These are phyloP conservation scores for Lumbricus terrestris DNA, from an alignment of 2,888 invertebrate genomes.

Conservation along the genomic window DNA sequence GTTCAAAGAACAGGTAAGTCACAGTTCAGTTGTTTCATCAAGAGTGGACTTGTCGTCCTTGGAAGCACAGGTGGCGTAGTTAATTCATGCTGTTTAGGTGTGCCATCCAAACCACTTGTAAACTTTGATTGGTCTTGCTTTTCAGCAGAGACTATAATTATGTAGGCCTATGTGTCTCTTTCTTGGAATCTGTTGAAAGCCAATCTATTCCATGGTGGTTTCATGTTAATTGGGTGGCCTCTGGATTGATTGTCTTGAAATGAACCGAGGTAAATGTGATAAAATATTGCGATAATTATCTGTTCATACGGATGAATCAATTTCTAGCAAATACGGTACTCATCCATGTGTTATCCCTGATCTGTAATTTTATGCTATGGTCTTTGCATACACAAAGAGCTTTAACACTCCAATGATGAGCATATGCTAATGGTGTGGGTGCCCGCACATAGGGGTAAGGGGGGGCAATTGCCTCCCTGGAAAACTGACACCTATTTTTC, in stretches of 20 bases:
- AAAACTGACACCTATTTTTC: too few species aligned
- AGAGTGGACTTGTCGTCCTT: too few species aligned
- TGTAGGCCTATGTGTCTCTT: neutral
- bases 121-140: neutral
- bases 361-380: neutral
- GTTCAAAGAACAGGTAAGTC: constrained; percentile 76
- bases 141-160: neutral
- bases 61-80: neutral
- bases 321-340: too few species aligned
- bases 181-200: neutral
- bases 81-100: neutral
- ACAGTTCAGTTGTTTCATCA: too few species aligned
- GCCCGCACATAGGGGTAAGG: too few species aligned
- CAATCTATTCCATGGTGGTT: neutral
- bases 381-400: neutral
- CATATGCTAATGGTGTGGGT: too few species aligned
- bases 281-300: neutral
- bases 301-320: neutral
- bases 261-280: neutral
- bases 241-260: neutral
- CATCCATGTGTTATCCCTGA: neutral
- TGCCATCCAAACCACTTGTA: neutral
- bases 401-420: neutral
- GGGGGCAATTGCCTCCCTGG: too few species aligned
- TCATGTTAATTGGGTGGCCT: neutral